phyloP scores from a whole-genome alignment of 2,113 vertebrate genomes.

The Fulica atra region DNA sequence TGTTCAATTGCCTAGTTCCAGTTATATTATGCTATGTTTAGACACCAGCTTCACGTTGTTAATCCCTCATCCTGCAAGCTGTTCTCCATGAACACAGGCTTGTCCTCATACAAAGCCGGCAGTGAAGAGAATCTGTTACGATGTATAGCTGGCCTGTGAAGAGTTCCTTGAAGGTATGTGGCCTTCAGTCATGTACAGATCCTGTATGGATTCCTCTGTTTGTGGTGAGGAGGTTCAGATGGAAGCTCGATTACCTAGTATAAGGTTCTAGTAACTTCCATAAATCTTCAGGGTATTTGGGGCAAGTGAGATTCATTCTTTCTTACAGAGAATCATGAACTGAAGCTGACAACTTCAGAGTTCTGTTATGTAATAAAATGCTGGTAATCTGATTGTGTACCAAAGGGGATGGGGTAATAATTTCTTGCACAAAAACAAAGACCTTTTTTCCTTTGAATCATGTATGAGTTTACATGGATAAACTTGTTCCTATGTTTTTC shows the following conservation, averaged over 20 bases:
- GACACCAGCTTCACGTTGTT: not conserved
- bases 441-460: not conserved
- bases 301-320: not conserved
- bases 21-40: not conserved
- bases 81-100: not conserved
- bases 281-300: not conserved
- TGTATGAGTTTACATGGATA: not conserved
- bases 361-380: not conserved
- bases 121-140: not conserved
- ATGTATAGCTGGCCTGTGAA: not conserved
- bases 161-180: not conserved
- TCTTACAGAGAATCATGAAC: not conserved
- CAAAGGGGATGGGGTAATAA: not conserved
- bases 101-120: not conserved
- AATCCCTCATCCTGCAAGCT: not conserved
- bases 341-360: not conserved
- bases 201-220: not conserved
- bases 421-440: not conserved
- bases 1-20: not conserved
- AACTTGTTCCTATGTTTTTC: not conserved
- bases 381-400: not conserved
- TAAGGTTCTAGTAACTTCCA: not conserved
- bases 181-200: not conserved
- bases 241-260: not conserved
- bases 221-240: not conserved